Percentiles rank a stretch among this genome's conserved stretches.
Evolutionary conservation across 2,888 invertebrate genomes (phyloP).

Genomic region (Cantharis nigra): DNA sequence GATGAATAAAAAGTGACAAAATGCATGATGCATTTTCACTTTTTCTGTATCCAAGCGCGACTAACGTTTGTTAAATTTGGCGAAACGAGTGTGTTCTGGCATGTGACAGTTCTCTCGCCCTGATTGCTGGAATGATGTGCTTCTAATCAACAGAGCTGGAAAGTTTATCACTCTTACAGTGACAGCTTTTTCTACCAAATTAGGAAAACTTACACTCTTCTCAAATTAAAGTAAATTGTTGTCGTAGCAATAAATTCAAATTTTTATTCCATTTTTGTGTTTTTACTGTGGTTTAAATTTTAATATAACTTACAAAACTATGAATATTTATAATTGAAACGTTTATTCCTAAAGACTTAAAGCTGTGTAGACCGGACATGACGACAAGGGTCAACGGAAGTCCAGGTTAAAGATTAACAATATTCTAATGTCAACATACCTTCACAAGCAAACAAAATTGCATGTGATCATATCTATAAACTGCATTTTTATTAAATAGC

Average conservation of each 20-base stretch:
- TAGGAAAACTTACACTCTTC: neutral
- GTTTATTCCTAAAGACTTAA: constrained; percentile 33
- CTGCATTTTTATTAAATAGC: neutral
- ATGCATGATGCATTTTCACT: constrained; percentile 34
- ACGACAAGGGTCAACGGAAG: constrained; percentile 51
- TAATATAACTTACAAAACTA: constrained; percentile 14
- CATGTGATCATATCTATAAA: constrained; percentile 1
- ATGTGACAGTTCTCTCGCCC: constrained; percentile 34
- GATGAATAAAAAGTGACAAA: constrained; percentile 33
- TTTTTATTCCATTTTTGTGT: neutral
- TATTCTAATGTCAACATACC: constrained; percentile 48
- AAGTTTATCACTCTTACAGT: constrained; percentile 41
- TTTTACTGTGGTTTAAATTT: constrained; percentile 2
- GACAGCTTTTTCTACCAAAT: neutral
- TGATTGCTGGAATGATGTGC: constrained; percentile 36
- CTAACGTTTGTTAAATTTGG: constrained; percentile 34
- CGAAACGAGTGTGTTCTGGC: constrained; percentile 29
- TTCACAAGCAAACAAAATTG: constrained; percentile 8
- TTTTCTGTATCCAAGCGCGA: constrained; percentile 34
- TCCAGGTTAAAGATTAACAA: constrained; percentile 49
- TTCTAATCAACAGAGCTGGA: constrained; percentile 42
- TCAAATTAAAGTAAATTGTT: constrained; percentile 20
- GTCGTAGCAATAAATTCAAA: constrained; percentile 25
- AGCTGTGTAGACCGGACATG: constrained; percentile 50
- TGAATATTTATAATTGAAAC: constrained; percentile 20